A percentile compares a stretch with the other conserved stretches of the same genome.
These are phyloP conservation scores for Clavelina lepadiformis DNA, from an alignment of 23 tunicate genomes.

Conservation along the genomic window DNA sequence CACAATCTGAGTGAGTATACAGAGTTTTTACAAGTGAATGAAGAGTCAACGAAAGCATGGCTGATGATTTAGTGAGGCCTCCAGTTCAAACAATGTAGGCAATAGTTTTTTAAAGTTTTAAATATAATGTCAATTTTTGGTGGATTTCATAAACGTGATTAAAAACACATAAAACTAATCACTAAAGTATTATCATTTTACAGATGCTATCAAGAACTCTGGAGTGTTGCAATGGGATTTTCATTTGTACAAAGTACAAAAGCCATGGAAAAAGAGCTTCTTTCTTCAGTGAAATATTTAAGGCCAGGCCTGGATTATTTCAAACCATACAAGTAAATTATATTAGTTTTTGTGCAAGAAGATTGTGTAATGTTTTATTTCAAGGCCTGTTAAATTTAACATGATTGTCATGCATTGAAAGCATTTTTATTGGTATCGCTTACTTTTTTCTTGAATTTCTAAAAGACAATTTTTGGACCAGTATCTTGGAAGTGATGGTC, in stretches of 20 bases:
- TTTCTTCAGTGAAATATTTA: slow-evolving; percentile 25
- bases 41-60: no score
- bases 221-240: slow-evolving; percentile 57
- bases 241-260: slow-evolving; percentile 37
- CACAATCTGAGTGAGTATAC: no score
- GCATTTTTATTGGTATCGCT: background rate
- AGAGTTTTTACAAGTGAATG: no score
- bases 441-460: background rate
- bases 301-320: slow-evolving; percentile 51
- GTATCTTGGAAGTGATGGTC: no score
- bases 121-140: no score
- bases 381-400: background rate
- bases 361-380: background rate
- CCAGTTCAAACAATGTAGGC: no score
- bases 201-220: slow-evolving; percentile 82
- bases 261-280: slow-evolving; percentile 40
- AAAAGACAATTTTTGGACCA: no score
- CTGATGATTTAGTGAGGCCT: no score
- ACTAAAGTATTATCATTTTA: background rate
- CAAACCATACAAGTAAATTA: slow-evolving; percentile 43
- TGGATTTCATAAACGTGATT: no score
- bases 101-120: no score
- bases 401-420: background rate
- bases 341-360: background rate
- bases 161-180: no score